Base-by-base conservation (phyloP, 2,888 invertebrate species). In the Cheilosia grossa region DNA sequence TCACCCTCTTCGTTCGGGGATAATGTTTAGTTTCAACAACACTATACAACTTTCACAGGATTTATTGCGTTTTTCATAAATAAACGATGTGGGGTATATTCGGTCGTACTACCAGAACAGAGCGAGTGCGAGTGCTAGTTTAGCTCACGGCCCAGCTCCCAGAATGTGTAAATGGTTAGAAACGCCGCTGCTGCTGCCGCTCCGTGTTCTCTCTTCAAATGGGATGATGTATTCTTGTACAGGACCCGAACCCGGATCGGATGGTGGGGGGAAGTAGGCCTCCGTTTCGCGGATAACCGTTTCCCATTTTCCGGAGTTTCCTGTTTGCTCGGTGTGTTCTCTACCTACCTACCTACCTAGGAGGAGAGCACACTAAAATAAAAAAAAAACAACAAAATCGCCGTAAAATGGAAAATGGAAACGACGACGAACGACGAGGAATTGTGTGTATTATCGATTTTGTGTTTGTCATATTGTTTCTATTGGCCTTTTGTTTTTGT, bases 361-460 rank as follows among this genome's bases (percentile, higher is more conserved):
- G 15, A 33, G n/a, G 33, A 7, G 37, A 21, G 37, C 9, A 21
- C 37, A 37, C 30, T 19, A 49, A 30, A 17, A 75, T 30, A 10
- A 51, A 64, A 63, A 51, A 61, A n/a, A n/a, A n/a, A n/a, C n/a
- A n/a, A n/a, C n/a, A n/a, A n/a, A 58, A 53, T 44, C 49, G 49
- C 79, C 63, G 44, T 53, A 75, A 75, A 85, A 85, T 53, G 64
- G 61, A 80, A 80, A 80, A 80, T 80, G 73, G 73, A 73, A 73
- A 80, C 75, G 13, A 21, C 21, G 49, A 49, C 49, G 9, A 44
- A 15, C 19, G 49, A 49, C 49, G 81, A 85, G 56, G 64, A 85
- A 80, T 85, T 85, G 80, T 85, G 81, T 85, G 81, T 85, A 85
- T 85, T 85, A 85, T 85, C 81, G 85, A 85, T 85, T 85, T 85